Evolutionary conservation across 2,888 invertebrate species (phyloP).

Genomic region (Mycalesis mineus): DNA sequence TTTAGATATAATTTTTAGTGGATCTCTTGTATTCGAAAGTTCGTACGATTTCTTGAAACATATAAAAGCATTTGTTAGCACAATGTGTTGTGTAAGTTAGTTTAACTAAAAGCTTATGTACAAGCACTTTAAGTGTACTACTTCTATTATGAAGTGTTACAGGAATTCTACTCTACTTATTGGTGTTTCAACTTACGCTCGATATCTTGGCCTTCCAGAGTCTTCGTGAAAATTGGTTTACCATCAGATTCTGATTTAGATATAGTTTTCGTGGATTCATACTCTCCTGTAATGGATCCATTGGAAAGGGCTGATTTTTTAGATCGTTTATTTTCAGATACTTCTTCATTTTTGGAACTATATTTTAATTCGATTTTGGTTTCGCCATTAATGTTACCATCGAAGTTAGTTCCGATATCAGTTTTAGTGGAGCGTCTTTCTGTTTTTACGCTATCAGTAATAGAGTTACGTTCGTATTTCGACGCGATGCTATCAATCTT

Average conservation of each 20-base stretch:
- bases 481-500: conserved; percentile 51
- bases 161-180: conserved; percentile 25
- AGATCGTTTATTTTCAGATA: conserved; percentile 55
- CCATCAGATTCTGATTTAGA: conserved; percentile 69
- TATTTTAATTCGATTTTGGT: conserved; percentile 33
- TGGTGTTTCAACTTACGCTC: conserved; percentile 83
- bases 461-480: conserved; percentile 48
- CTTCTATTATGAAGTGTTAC: conserved; percentile 37
- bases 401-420: conserved; percentile 46
- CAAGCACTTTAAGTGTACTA: conserved; percentile 67
- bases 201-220: conserved; percentile 85
- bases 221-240: conserved; percentile 84
- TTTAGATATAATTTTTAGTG: not conserved
- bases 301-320: conserved; percentile 52
- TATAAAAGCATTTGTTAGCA: conserved; percentile 55
- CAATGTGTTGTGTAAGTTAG: conserved; percentile 70
- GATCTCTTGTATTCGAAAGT: not conserved
- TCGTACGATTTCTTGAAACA: conserved; percentile 51
- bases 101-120: conserved; percentile 69
- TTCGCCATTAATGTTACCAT: conserved; percentile 41
- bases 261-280: conserved; percentile 42
- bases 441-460: conserved; percentile 46
- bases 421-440: conserved; percentile 48
- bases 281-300: conserved; percentile 52
- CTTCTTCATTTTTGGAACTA: conserved; percentile 42